These are phyloP conservation scores for Rhimphoctona megacephalus DNA, from an alignment of 2,888 invertebrate genomes.

Conservation along the genomic window DNA sequence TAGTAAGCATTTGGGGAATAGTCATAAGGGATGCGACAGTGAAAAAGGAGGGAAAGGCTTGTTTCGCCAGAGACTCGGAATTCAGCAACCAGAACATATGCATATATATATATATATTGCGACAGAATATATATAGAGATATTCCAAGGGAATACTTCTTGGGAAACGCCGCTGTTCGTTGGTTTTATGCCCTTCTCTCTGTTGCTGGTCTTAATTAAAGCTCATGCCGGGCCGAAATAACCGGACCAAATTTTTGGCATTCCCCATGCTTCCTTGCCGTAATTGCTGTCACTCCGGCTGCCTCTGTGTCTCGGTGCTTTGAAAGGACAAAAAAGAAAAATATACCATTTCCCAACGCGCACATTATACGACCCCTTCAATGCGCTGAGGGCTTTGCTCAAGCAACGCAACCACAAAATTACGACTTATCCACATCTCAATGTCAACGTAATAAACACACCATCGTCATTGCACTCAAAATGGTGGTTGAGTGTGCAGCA, in stretches of 20 bases:
- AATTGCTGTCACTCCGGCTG: constrained; percentile 35
- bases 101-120: neutral
- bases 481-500: neutral
- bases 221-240: constrained; percentile 55
- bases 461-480: neutral
- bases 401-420: constrained; percentile 19
- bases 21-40: neutral
- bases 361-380: constrained; percentile 8
- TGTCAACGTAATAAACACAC: neutral
- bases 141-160: neutral
- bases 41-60: constrained; percentile 1
- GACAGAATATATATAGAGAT: constrained; percentile 2
- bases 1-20: constrained; percentile 15
- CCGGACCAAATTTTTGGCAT: constrained; percentile 59
- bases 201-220: constrained; percentile 61
- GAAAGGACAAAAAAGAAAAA: neutral
- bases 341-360: neutral
- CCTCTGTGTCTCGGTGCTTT: neutral
- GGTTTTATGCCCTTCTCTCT: constrained; percentile 44
- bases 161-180: constrained; percentile 34
- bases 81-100: constrained; percentile 7
- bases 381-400: neutral
- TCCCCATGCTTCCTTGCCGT: constrained; percentile 36
- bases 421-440: neutral
- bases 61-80: constrained; percentile 19